Base-by-base conservation (phyloP, 2,888 invertebrate genomes). In the Chrysopilus asiliformis region DNA sequence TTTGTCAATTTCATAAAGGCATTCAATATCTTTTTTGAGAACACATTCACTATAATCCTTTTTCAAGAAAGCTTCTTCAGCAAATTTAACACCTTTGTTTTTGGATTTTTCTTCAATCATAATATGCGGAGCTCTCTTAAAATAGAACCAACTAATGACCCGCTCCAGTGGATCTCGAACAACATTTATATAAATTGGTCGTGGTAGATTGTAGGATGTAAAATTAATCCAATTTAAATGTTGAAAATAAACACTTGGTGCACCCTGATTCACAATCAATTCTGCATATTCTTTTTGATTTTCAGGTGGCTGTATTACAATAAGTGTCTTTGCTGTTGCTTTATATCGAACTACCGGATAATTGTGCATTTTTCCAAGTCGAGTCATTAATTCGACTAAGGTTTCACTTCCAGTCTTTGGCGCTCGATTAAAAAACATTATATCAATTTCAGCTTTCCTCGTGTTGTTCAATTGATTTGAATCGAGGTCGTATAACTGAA, bases 171-270 rank as follows among this genome's bases (percentile, higher is more conserved):
- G 90, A 63, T 90, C 89, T 10, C 90, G 72, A 2, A 90, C 84
- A 46, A 90, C 66, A 65, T 90, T 90, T 47, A 90, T 79, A 61
- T 89, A 90, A 51, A 89, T 86, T 2, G 89, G 89, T 50, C 77
- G 74, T 1, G 84, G 82, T 48, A 78, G 67, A 34, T 79, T 75
- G 55, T 72, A 81, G 48, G 78, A 74, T 14, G 85, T 81, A 49
- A 90, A 85, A 58, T 90, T 87, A 9, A 87, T 79, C 59, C 82
- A 85, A 56, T 86, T 87, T 36, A 90, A 79, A 53, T 90, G 90
- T 54, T 89, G 85, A 50, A 85, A 79, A 57, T 85, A 89, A 16
- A 83, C 79, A 5, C 80, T 74, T 0, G 89, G 87, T 22, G 80
- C 75, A n/a, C 71, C 60, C 49, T 79, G 78, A 42, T 73, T 72